phyloP scores from a whole-genome alignment of 2,797 vertebrate species.

The Danio jaintianensis region DNA sequence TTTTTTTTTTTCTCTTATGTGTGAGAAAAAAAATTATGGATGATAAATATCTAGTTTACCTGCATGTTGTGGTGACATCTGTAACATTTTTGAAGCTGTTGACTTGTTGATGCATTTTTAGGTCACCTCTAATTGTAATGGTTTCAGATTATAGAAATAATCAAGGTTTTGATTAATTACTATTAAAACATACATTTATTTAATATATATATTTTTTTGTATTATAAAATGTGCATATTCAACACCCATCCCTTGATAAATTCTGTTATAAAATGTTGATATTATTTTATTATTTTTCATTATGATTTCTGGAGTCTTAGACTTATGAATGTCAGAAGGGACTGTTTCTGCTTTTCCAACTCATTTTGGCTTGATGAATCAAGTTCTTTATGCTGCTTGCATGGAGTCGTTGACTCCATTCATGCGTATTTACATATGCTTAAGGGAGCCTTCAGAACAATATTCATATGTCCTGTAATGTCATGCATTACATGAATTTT shows the following conservation, averaged over 20 bases:
- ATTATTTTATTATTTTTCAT: not conserved
- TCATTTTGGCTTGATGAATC: slow-evolving; percentile 61
- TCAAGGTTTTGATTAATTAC: no score
- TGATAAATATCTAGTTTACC: slow-evolving; percentile 19
- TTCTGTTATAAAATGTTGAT: not conserved
- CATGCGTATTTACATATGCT: slow-evolving; percentile 61
- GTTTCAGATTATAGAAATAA: no score
- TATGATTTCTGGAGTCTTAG: slow-evolving; percentile 25
- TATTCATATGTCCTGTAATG: slow-evolving; percentile 52
- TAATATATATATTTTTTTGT: no score
- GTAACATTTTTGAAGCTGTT: slow-evolving; percentile 14
- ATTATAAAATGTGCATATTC: no score
- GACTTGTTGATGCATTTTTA: not conserved
- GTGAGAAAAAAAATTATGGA: slow-evolving; percentile 39
- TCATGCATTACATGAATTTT: slow-evolving; percentile 55
- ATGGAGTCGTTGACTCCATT: slow-evolving; percentile 51
- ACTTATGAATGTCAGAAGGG: slow-evolving; percentile 46
- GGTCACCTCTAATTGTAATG: not conserved
- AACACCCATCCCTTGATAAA: no score
- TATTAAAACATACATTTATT: no score
- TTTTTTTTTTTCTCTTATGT: slow-evolving; percentile 23
- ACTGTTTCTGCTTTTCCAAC: slow-evolving; percentile 34
- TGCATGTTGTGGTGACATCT: slow-evolving; percentile 12
- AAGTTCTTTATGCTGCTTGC: slow-evolving; percentile 60
- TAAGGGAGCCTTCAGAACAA: slow-evolving; percentile 41